Evolutionary conservation across 1,140 invertebrate genomes (phyloP).

Genomic region (Nymphalis io): DNA sequence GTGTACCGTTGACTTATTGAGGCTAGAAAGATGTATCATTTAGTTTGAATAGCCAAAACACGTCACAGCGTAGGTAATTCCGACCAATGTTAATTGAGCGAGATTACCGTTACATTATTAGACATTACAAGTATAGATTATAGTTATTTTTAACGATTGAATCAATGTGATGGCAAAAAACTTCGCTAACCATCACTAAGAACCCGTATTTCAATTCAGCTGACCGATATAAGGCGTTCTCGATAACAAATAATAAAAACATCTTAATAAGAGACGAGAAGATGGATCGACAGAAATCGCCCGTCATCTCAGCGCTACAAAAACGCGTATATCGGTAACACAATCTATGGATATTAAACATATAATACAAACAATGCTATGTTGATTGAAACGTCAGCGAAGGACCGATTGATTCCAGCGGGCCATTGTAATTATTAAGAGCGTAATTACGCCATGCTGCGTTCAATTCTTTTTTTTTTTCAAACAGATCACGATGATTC

Average conservation of each 20-base stretch:
- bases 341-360: slow-evolving; percentile 74
- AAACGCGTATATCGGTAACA: slow-evolving; percentile 75
- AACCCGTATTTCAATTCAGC: slow-evolving; percentile 35
- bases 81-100: not conserved
- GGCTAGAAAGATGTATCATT: too few species aligned
- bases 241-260: slow-evolving; percentile 45
- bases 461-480: slow-evolving; percentile 45
- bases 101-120: slow-evolving; percentile 3
- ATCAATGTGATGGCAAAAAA: slow-evolving; percentile 8
- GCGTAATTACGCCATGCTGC: slow-evolving; percentile 49
- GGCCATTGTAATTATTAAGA: slow-evolving; percentile 50
- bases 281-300: slow-evolving; percentile 46
- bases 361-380: slow-evolving; percentile 73
- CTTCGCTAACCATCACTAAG: slow-evolving; percentile 16
- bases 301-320: slow-evolving; percentile 54
- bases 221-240: slow-evolving; percentile 23
- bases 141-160: slow-evolving; percentile 2
- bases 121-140: slow-evolving; percentile 8
- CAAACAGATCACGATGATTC: slow-evolving; percentile 48
- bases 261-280: slow-evolving; percentile 36
- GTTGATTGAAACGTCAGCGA: slow-evolving; percentile 76
- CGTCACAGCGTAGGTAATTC: too few species aligned
- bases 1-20: too few species aligned
- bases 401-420: slow-evolving; percentile 45
- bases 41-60: too few species aligned